Conservation (phyloP, 1,140 invertebrate species). For the Diploscapter pachys region DNA sequence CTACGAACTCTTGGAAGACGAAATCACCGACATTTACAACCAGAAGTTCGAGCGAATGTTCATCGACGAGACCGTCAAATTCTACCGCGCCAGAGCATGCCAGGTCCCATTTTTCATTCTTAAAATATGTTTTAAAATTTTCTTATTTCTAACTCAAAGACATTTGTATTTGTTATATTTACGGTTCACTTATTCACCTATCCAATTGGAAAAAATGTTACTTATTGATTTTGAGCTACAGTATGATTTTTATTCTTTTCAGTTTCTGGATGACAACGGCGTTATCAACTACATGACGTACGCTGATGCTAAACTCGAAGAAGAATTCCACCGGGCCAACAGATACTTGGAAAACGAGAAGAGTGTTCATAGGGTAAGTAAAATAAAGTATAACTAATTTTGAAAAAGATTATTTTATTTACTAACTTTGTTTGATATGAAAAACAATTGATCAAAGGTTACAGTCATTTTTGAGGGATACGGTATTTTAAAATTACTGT, state of each 20-base stretch:
- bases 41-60: slow-evolving; percentile 80
- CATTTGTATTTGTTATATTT: background rate
- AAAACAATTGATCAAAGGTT: no score
- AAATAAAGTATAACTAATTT: slow-evolving; percentile 63
- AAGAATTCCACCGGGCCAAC: slow-evolving; percentile 86
- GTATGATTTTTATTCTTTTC: background rate
- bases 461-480: slow-evolving; percentile 1
- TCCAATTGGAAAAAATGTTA: background rate
- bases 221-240: no score
- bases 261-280: slow-evolving; percentile 78
- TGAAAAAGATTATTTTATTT: slow-evolving; percentile 46
- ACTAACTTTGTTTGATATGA: slow-evolving; percentile 17
- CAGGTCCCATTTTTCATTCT: background rate
- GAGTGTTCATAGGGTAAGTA: no score
- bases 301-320: slow-evolving; percentile 86
- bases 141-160: background rate
- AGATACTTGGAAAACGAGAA: slow-evolving; percentile 76
- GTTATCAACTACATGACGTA: slow-evolving; percentile 95
- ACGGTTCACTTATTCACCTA: background rate
- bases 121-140: background rate
- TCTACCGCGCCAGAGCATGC: slow-evolving; percentile 21
- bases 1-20: slow-evolving; percentile 61
- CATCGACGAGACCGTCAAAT: slow-evolving; percentile 28
- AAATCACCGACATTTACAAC: slow-evolving; percentile 89
- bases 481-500: slow-evolving; percentile 23